These are phyloP conservation scores for Pogonus chalceus DNA, from an alignment of 1,140 invertebrate species.

Conservation along the genomic window DNA sequence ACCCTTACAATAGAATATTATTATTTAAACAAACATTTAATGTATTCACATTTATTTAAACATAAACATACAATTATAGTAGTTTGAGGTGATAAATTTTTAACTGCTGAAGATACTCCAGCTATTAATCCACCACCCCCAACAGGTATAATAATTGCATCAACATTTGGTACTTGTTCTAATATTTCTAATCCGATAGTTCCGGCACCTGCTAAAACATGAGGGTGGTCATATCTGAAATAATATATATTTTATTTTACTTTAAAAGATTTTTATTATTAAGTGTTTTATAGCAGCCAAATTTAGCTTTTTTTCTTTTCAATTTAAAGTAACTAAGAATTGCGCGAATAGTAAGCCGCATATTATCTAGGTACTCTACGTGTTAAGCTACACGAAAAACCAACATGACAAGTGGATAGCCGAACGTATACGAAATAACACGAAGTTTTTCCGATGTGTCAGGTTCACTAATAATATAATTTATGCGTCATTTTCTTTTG, in stretches of 20 bases:
- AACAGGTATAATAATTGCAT: constrained; percentile 50
- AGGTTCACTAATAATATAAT: too few relatives aligned
- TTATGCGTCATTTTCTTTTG: too few relatives aligned
- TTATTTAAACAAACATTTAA: neutral
- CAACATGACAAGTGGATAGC: too few relatives aligned
- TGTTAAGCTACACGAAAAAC: too few relatives aligned
- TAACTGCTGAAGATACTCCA: constrained; percentile 53
- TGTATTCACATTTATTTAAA: too few relatives aligned
- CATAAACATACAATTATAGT: constrained; percentile 20
- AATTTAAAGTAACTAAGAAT: too few relatives aligned
- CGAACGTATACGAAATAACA: too few relatives aligned
- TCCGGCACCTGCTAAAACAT: constrained; percentile 62
- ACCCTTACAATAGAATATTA: constrained; percentile 38
- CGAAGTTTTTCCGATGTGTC: too few relatives aligned
- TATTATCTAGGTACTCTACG: too few relatives aligned
- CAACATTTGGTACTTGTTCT: constrained; percentile 45
- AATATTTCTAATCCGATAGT: constrained; percentile 61
- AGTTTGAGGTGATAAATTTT: constrained; percentile 49
- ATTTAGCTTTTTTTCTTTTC: too few relatives aligned
- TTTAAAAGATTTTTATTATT: neutral
- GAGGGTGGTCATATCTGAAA: constrained; percentile 54
- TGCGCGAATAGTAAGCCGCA: too few relatives aligned
- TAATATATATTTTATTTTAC: neutral
- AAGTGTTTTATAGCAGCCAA: too few relatives aligned
- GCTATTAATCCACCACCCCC: constrained; percentile 60